These are phyloP conservation scores for Vannuccia rotundouncinata DNA, from an alignment of 2,888 invertebrate species.

Conservation along the genomic window DNA sequence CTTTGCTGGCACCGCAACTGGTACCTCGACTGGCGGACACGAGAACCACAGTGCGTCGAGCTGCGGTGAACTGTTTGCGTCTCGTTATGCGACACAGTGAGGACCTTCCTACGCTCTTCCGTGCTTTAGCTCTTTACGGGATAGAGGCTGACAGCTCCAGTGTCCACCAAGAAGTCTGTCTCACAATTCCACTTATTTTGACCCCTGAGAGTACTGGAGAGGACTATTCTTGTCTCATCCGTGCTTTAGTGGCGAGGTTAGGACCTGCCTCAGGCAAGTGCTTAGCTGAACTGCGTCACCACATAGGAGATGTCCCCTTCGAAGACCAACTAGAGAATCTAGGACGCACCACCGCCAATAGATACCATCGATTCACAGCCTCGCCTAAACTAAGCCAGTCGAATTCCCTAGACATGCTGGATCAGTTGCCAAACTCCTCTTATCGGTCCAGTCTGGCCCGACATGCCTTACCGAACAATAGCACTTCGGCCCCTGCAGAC, in stretches of 20 bases:
- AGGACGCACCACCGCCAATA: not conserved
- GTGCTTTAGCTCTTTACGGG: constrained; percentile 54
- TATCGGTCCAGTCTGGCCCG: not conserved
- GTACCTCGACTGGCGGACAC: constrained; percentile 54
- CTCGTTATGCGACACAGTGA: constrained; percentile 34
- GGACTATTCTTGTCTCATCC: constrained; percentile 54
- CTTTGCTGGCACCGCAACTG: constrained; percentile 52
- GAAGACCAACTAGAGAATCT: not conserved
- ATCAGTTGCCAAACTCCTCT: not conserved
- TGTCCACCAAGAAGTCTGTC: constrained; percentile 54
- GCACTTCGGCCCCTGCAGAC: not conserved
- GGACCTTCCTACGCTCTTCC: constrained; percentile 54
- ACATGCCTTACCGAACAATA: not conserved
- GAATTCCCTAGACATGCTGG: not conserved
- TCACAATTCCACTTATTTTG: constrained; percentile 56
- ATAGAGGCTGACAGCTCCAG: constrained; percentile 52
- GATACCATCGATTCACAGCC: not conserved
- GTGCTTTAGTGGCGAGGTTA: constrained; percentile 44
- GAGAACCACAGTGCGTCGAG: constrained; percentile 45
- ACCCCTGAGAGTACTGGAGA: constrained; percentile 53
- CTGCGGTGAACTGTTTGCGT: not conserved
- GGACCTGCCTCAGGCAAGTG: not conserved
- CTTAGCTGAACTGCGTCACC: not conserved
- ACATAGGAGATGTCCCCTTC: not conserved
- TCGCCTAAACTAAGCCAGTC: not conserved